Evolutionary conservation across 1,140 invertebrate genomes (phyloP).

Genomic region (Drosophila grimshawi): DNA sequence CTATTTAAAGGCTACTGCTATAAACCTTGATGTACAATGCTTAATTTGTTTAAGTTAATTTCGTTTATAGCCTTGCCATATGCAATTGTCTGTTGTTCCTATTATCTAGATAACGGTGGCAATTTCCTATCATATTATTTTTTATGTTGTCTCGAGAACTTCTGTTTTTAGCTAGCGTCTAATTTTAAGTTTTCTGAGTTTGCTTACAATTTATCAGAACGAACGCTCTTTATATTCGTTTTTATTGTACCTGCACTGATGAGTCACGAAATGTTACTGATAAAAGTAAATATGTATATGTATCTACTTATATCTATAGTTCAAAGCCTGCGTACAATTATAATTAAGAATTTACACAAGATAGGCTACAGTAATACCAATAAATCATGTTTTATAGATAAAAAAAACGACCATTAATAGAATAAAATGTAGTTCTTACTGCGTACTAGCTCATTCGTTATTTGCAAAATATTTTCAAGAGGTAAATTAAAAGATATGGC

Average conservation of each 20-base stretch:
- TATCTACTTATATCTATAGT: not conserved
- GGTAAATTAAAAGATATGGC: too few species aligned
- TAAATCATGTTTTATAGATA: not conserved
- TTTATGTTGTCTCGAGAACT: not conserved
- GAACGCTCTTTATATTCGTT: not conserved
- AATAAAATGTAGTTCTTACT: not conserved
- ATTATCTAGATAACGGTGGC: slow-evolving; percentile 14
- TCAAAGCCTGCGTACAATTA: not conserved
- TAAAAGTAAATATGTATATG: not conserved
- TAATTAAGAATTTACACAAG: slow-evolving; percentile 7
- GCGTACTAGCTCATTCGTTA: not conserved
- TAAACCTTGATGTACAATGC: not conserved
- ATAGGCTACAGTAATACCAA: not conserved
- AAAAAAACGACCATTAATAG: too few species aligned
- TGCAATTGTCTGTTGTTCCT: not conserved
- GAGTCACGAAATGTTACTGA: slow-evolving; percentile 11
- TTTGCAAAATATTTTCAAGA: too few species aligned
- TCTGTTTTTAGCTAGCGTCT: not conserved
- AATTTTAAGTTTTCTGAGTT: not conserved
- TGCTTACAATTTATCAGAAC: slow-evolving; percentile 21
- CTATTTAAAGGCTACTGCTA: too few species aligned
- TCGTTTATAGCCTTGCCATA: not conserved
- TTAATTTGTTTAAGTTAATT: not conserved
- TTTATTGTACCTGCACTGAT: slow-evolving; percentile 1
- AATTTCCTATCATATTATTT: slow-evolving; percentile 16